Base-by-base conservation (phyloP, 23 tunicate species). In the Ciona savignyi region DNA sequence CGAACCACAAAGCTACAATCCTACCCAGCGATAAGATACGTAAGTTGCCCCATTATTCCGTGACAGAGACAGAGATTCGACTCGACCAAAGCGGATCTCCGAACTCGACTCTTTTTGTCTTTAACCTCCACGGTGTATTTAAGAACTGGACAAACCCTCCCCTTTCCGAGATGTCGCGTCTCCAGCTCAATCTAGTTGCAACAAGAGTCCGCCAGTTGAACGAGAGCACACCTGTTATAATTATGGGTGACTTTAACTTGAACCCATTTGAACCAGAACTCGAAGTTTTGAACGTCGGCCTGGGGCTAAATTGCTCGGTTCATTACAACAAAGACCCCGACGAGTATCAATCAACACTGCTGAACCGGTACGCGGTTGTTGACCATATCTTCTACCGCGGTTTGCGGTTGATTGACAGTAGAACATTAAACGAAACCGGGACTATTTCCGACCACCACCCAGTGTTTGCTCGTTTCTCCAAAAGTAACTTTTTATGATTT, bases 371-470 rank as follows among this genome's bases (percentile, higher is more conserved):
- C n/a, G 96, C 88, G 1, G 66, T 66, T 20, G 77, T 89, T 4
- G 96, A 89, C 32, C 96, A 89, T 32, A 89, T 89, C 3, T 83
- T 89, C 31, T 89, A 82, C 74, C 62, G 82, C 34, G 81, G 85
- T 19, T 35, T 89, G 35, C 69, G 32, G 23, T 49, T 82, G 77
- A 23, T 74, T 3, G 28, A 25, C 30, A 70, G 35, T 31, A 25
- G 32, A 32, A 63, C 72, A 19, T 25, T 75, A 9, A 62, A n/a
- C 6, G 67, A 62, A 60, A 62, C 72, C 2, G 80, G 83, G 19
- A 72, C 29, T 27, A 74, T 89, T 26, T 89, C 96, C 23, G 96
- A 89, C 35, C 96, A 89, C 49, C 60, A 66, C 29, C 96, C 96
- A 9, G 76, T 89, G 4, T 29, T 77, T 29, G 96, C 96, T 1